Base-by-base conservation (phyloP, 1,140 invertebrate species). In the Cylas formicarius region DNA sequence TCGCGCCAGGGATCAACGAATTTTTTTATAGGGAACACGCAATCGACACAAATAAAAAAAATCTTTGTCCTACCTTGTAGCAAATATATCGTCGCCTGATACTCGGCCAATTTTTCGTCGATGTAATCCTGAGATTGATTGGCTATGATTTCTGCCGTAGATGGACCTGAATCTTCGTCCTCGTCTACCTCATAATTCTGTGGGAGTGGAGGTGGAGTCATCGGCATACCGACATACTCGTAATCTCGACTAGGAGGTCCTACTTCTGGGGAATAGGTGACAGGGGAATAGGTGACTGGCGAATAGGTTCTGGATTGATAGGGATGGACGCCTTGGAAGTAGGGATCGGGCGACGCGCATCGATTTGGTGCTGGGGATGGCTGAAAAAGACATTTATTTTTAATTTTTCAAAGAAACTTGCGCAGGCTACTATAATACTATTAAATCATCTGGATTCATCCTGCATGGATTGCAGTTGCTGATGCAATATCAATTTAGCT, bases 51-150 rank as follows among this genome's bases (percentile, higher is more conserved):
- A 26, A 26, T 26, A 26, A 9, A 9, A 13, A 11, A 28, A 28
- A 33, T 9, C 13, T 13, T 32, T 10, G 2, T 23, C 61, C 59
- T 65, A 91, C 89, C 86, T 79, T 91, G 88, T 48, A 92, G 72
- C 61, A 85, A 78, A 53, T 84, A 82, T 66, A 94, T 94, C 7
- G 89, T 92, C 7, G 86, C 83, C 67, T 92, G 87, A 62, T 92
- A 94, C 68, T 94, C 88, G 5, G 88, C 86, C 57, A 93, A 76
- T 65, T 89, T 89, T 68, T 94, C 90, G 63, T 94, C 90, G 32
- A 94, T 80, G 61, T 92, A 94, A 70, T 93, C 89, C 68, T 94
- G 90, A 43, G 86, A 90, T 69, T 94, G 90, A 60, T 81, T 83
- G 20, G 88, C 88, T 46, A 94, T 91, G 46, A 92, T 90, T 62